phyloP scores from a whole-genome alignment of 2,113 vertebrate species.

The Pluvianellus socialis region DNA sequence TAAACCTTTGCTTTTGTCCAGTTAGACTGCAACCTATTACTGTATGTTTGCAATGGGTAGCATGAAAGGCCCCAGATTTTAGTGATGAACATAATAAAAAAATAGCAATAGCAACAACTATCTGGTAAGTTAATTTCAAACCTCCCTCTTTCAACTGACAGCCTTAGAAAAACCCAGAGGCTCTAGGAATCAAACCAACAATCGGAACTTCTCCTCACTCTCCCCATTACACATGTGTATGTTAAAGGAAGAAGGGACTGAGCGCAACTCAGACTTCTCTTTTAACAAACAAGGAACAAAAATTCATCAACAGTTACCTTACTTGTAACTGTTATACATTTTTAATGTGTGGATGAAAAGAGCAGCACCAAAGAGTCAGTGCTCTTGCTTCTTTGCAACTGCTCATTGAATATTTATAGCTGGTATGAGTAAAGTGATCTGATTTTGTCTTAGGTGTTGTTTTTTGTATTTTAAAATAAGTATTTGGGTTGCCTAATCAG shows the following conservation, averaged over 20 bases:
- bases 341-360: not conserved
- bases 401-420: not conserved
- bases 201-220: not conserved
- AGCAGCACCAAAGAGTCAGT: not conserved
- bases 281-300: not conserved
- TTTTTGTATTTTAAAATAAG: not conserved
- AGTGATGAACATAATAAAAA: not conserved
- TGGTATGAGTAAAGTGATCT: not conserved
- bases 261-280: not conserved
- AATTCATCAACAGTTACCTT: not conserved
- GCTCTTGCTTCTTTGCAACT: not conserved
- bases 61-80: not conserved
- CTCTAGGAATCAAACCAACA: not conserved
- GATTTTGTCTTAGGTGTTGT: not conserved
- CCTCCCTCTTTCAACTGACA: not conserved
- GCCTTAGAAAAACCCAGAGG: not conserved
- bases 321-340: not conserved
- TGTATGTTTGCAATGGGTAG: rapidly evolving
- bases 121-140: not conserved
- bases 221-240: not conserved
- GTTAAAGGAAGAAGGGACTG: not conserved
- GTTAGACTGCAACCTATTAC: not conserved
- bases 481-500: not conserved
- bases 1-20: not conserved
- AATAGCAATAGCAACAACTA: not conserved